Conservation (phyloP, 2,888 invertebrate genomes). For the Nephrocerus scutellatus region DNA sequence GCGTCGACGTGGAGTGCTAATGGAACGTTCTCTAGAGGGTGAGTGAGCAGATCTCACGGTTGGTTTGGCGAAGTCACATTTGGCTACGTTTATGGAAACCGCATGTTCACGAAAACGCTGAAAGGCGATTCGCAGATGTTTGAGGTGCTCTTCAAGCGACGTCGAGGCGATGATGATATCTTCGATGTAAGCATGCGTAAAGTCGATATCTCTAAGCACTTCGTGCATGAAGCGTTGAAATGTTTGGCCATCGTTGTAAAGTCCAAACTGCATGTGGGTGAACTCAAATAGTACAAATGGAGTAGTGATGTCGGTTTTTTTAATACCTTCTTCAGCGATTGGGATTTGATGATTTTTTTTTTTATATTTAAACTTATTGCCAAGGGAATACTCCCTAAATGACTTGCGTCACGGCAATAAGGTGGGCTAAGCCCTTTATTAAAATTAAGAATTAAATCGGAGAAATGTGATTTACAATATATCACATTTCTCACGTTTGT, state of each 20-base stretch:
- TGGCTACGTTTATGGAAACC: slow-evolving; percentile 24
- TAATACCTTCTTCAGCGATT: slow-evolving; percentile 14
- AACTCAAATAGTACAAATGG: slow-evolving; percentile 40
- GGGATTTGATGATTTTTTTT: slow-evolving; percentile 13
- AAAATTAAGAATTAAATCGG: no score
- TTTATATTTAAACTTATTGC: no score
- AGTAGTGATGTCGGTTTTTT: slow-evolving; percentile 30
- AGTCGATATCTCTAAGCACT: slow-evolving; percentile 26
- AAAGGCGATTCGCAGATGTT: slow-evolving; percentile 21
- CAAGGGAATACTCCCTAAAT: no score
- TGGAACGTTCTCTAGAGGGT: no score
- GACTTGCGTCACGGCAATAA: no score
- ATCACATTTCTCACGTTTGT: no score
- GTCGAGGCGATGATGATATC: slow-evolving; percentile 18
- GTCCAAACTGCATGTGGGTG: slow-evolving; percentile 33
- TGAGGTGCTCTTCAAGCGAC: slow-evolving; percentile 14
- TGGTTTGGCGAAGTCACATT: slow-evolving; percentile 23
- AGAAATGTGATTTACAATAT: no score
- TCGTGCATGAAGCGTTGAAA: slow-evolving; percentile 36
- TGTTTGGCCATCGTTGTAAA: slow-evolving; percentile 35
- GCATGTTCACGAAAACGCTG: slow-evolving; percentile 24
- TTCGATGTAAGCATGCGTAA: slow-evolving; percentile 26
- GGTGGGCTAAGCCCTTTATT: no score
- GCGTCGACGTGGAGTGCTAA: no score
- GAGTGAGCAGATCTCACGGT: no score